A percentile compares a stretch with the other conserved stretches of the same genome.
Evolutionary conservation across 1,140 invertebrate genomes (phyloP).

Genomic region (Coboldia fuscipes): DNA sequence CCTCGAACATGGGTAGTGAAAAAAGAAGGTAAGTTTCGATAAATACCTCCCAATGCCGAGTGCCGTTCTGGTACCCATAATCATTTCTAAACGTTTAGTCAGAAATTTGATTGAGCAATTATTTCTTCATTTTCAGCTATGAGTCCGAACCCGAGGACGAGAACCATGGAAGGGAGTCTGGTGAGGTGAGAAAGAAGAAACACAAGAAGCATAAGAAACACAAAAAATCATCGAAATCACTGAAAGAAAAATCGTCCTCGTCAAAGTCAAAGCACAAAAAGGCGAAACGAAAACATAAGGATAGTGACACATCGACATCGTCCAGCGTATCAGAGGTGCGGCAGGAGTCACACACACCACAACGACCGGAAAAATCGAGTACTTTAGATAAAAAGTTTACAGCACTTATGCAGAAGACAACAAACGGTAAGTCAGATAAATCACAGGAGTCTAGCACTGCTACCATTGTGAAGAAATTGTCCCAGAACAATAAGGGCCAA

Average conservation of each 20-base stretch:
- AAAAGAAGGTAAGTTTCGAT: too few relatives aligned
- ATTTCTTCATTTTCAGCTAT: too few relatives aligned
- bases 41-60: too few relatives aligned
- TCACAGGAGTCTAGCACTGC: background rate
- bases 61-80: too few relatives aligned
- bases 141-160: too few relatives aligned
- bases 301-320: background rate
- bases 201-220: constrained; percentile 29
- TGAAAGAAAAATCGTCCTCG: background rate
- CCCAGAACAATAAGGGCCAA: background rate
- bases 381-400: constrained; percentile 11
- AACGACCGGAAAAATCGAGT: background rate
- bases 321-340: background rate
- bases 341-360: background rate
- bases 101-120: too few relatives aligned
- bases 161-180: too few relatives aligned
- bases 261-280: constrained; percentile 14
- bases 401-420: constrained; percentile 16
- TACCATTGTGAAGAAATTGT: background rate
- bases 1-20: too few relatives aligned
- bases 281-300: constrained; percentile 1
- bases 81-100: too few relatives aligned
- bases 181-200: constrained; percentile 28
- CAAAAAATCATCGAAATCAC: constrained; percentile 12
- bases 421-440: constrained; percentile 14